These are phyloP conservation scores for Sinocyclocheilus anshuiensis DNA, from an alignment of 2,113 vertebrate species.

Conservation along the genomic window DNA sequence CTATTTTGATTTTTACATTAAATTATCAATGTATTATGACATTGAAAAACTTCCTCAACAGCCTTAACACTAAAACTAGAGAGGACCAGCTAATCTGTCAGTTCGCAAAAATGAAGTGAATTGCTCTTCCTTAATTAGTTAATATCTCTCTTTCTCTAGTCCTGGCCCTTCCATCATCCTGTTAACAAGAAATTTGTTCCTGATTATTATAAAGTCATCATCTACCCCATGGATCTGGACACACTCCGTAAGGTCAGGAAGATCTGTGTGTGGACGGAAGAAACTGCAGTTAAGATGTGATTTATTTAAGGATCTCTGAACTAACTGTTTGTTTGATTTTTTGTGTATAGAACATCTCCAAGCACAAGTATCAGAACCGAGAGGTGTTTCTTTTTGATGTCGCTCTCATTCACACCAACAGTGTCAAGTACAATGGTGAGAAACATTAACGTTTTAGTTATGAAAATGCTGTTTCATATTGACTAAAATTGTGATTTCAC, in stretches of 20 bases:
- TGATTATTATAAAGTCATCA: conserved; percentile 97
- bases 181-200: conserved; percentile 99
- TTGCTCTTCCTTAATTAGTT: conserved; percentile 1
- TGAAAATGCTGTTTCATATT: background rate
- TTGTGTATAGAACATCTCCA: conserved; percentile 89
- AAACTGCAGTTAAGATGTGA: background rate
- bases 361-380: conserved; percentile 99
- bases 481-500: background rate
- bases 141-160: conserved; percentile 71
- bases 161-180: conserved; percentile 98
- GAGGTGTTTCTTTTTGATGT: conserved; percentile 91
- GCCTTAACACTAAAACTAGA: background rate
- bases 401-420: conserved; percentile 91
- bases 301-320: background rate
- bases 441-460: conserved; percentile 14
- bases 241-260: conserved; percentile 87
- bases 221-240: conserved; percentile 94
- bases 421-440: conserved; percentile 96
- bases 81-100: background rate
- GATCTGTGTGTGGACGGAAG: background rate
- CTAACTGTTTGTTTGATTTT: background rate
- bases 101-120: too few relatives aligned
- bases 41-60: background rate
- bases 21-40: background rate
- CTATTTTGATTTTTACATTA: background rate